Percentiles rank a stretch among this genome's conserved stretches.
Evolutionary conservation across 2,888 invertebrate species (phyloP).

Genomic region (Diadegma fenestrale): DNA sequence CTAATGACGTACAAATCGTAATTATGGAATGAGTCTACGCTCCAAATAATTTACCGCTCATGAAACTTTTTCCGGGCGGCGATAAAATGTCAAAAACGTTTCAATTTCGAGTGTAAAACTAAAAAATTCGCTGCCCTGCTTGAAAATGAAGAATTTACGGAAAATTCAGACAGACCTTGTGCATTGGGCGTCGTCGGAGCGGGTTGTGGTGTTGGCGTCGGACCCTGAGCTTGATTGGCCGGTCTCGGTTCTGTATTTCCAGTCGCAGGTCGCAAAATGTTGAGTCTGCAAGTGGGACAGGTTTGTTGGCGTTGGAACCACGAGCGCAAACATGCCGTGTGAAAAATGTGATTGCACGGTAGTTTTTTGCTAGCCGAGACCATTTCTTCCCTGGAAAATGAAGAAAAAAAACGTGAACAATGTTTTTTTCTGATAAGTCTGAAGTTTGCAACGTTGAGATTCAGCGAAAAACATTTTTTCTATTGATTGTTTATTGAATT

Average conservation of each 20-base stretch:
- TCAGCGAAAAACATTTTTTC: too few species aligned
- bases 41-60: not conserved
- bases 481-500: too few species aligned
- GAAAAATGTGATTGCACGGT: constrained; percentile 99
- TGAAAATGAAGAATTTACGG: not conserved
- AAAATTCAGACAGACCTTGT: constrained; percentile 44
- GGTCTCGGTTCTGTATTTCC: constrained; percentile 76
- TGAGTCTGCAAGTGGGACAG: constrained; percentile 98
- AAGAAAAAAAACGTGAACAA: constrained; percentile 27
- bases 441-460: too few species aligned
- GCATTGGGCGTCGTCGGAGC: constrained; percentile 73
- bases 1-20: not conserved
- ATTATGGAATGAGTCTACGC: not conserved
- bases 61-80: not conserved
- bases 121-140: not conserved
- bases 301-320: constrained; percentile 99
- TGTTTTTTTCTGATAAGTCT: too few species aligned
- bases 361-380: constrained; percentile 95
- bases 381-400: constrained; percentile 88
- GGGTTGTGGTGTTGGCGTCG: constrained; percentile 77
- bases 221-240: constrained; percentile 81
- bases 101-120: not conserved
- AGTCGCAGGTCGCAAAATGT: constrained; percentile 88
- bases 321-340: constrained; percentile 97
- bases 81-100: not conserved